Base-by-base conservation (phyloP, 1,140 invertebrate species). In the Drosophila miranda region DNA sequence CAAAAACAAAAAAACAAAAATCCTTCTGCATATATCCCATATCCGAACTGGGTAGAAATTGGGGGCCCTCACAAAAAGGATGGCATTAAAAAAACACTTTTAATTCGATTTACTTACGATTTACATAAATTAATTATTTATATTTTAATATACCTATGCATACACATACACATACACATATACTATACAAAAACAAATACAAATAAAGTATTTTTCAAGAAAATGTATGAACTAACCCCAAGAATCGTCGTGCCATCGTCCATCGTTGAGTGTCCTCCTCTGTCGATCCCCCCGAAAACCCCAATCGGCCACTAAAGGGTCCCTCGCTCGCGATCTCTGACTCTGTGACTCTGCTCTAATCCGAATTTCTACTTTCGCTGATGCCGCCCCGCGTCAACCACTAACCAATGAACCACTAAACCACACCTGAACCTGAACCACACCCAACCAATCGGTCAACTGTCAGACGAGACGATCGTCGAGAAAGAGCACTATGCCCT, bases 401-500 rank as follows among this genome's bases (percentile, higher is more conserved):
- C 70, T 54, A 49, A 60, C 55, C 28, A 75, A 51, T 46, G 46
- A 46, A 64, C 14, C 30, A 62, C 48, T 16, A 61, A 61, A 75
- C 26, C 62, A 43, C 58, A 49, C 53, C 46, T 26, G 23, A 26
- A 26, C 23, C 23, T 19, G 19, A 19, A 19, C 19, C 2, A 19
- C 19, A 26, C 23, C 42, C 58, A 58, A 60, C 28, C 45, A 77
- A 43, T 8, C 41, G 48, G 21, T 30, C 55, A 14, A 28, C 30
- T 58, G 61, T 13, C 45, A 99, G 98, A 99, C 95, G 98, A 99
- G 92, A 94, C 99, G 93, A 97, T 99, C 92, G 95, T 94, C 91
- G 98, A 99, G 92, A 99, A 98, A 93, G 98, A 99, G 93, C 97
- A 96, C 93, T 99, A 97, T 95, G 99, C 99, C 92, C 94, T 96